Evolutionary conservation across 2,113 vertebrate species (phyloP).

Genomic region (Labeo rohita): DNA sequence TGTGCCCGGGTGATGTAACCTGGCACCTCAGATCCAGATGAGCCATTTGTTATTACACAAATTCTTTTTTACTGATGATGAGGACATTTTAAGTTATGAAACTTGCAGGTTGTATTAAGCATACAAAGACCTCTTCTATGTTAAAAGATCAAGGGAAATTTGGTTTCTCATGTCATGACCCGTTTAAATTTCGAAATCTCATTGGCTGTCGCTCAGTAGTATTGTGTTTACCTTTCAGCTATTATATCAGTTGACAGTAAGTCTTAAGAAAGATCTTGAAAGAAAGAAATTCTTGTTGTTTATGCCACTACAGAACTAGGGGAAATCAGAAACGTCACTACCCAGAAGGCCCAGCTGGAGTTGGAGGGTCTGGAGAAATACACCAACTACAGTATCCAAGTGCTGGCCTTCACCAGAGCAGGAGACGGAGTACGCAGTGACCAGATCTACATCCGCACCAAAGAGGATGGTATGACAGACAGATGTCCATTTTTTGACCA

Average conservation of each 20-base stretch:
- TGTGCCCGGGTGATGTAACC: too few relatives aligned
- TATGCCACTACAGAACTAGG: slow-evolving; percentile 85
- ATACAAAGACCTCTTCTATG: too few relatives aligned
- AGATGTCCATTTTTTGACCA: background rate
- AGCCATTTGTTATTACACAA: too few relatives aligned
- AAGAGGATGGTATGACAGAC: slow-evolving; percentile 88
- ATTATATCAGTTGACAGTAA: background rate
- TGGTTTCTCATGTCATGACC: too few relatives aligned
- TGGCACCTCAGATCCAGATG: too few relatives aligned
- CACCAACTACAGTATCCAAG: slow-evolving; percentile 98
- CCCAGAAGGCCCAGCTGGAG: slow-evolving; percentile 89
- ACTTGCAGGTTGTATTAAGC: too few relatives aligned
- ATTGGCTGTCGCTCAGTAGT: background rate
- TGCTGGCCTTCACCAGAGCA: slow-evolving; percentile 92
- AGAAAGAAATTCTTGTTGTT: background rate
- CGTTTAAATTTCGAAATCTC: too few relatives aligned
- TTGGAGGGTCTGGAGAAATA: slow-evolving; percentile 95
- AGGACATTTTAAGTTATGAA: too few relatives aligned
- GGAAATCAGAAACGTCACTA: slow-evolving; percentile 95
- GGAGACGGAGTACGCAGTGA: slow-evolving; percentile 94
- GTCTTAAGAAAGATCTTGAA: background rate
- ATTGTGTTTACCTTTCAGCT: background rate
- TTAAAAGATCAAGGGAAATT: too few relatives aligned
- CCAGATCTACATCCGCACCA: slow-evolving; percentile 95
- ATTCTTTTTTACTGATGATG: too few relatives aligned